These are phyloP conservation scores for Sebastes kiyomatsui DNA, from an alignment of 2,797 vertebrate genomes.

Conservation along the genomic window DNA sequence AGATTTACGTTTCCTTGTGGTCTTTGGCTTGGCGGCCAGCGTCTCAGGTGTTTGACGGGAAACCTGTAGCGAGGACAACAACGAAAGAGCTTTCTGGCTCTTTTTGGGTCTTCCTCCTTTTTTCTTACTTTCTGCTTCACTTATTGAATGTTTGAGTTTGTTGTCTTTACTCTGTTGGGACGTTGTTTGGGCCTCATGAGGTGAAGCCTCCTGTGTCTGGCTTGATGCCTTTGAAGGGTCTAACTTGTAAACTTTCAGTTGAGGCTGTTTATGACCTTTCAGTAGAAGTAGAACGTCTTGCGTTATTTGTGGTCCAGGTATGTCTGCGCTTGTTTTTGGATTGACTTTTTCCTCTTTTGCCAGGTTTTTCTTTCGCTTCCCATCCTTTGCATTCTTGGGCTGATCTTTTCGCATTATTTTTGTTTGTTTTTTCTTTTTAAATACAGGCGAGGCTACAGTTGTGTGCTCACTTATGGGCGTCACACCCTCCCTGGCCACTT, in stretches of 20 bases:
- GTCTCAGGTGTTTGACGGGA: conserved; percentile 28
- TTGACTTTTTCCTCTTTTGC: conserved; percentile 50
- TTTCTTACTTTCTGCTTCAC: conserved; percentile 50
- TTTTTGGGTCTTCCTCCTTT: conserved; percentile 70
- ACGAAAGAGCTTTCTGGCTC: conserved; percentile 62
- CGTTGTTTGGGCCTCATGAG: conserved; percentile 34
- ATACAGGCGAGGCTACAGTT: conserved; percentile 29
- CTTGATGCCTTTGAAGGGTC: conserved; percentile 77
- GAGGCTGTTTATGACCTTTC: conserved; percentile 86
- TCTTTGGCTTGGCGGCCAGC: conserved; percentile 66
- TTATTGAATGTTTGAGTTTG: conserved; percentile 11
- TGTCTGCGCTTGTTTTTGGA: conserved; percentile 37
- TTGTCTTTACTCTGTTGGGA: conserved; percentile 26
- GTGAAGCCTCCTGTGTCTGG: conserved; percentile 44
- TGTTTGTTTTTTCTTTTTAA: conserved; percentile 77
- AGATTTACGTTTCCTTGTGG: conserved; percentile 79
- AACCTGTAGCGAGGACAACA: conserved; percentile 62
- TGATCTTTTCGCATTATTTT: conserved; percentile 55
- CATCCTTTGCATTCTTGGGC: conserved; percentile 61
- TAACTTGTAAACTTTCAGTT: conserved; percentile 85
- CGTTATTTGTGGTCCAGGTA: conserved; percentile 28
- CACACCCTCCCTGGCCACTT: conserved; percentile 26
- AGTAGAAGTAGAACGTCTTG: conserved; percentile 78
- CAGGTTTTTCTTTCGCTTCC: conserved; percentile 59
- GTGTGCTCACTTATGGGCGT: conserved; percentile 45